Evolutionary conservation across 1,140 invertebrate genomes (phyloP), one percentile per base, ranked within the genome.

Genomic region (Lucilia sericata): DNA sequence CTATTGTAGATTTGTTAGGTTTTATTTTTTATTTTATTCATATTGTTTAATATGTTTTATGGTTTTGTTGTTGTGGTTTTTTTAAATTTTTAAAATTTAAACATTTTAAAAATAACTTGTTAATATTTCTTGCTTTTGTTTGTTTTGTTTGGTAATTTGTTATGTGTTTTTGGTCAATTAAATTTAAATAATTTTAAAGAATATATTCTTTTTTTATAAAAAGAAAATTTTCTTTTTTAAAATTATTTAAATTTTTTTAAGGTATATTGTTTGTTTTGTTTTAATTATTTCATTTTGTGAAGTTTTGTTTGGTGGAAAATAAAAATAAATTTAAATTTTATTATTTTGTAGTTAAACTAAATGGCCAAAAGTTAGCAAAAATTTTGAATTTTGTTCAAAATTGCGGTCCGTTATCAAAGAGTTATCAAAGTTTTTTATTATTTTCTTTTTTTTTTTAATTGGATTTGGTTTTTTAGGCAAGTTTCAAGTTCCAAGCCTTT

Each of bases 1-100:
- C 89, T 90, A 90, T 90, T 90, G 89, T 90, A 80, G 76, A 80
- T 80, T 80, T 80, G 76, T 80, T 80, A 80, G 76, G 76, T 80
- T 80, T 51, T 75, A 84, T 74, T 75, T 47, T 80, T 83, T 78
- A 55, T 42, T 83, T 75, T 85, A 36, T 81, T 70, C 65, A 36
- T 21, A n/a, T 82, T 42, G 42, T 8, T 42, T 82, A 36, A 74
- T 78, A 70, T 55, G 42, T 84, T 84, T 36, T 30, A 30, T 30
- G 25, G 25, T 30, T 30, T 84, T 51, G 13, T 47, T 84, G 12
- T 49, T 42, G 0, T 10, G 12, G 34, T 83, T 76, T 34, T 42
- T 78, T 19, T 47, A 34, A 47, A 51, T 84, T 82, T 19, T 76
- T 82, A 30, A 30, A 30, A 30, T 30, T 30, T 30, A 30, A 30